A percentile compares a stretch with the other conserved stretches of the same genome.
These are phyloP conservation scores for Cephus runcator DNA, from an alignment of 2,888 invertebrate genomes.

Conservation along the genomic window DNA sequence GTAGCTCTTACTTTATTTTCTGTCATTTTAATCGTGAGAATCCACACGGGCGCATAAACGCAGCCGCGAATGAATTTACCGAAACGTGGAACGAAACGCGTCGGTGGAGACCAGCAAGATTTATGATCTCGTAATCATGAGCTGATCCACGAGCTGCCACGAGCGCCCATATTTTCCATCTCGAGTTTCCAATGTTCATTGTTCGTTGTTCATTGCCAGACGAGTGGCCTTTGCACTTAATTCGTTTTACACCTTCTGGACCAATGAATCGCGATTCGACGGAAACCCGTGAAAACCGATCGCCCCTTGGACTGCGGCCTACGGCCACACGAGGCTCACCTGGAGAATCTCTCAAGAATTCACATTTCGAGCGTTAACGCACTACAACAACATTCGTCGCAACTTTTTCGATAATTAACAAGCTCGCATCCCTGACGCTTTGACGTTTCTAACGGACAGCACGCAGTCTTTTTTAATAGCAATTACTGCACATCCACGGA, in stretches of 20 bases:
- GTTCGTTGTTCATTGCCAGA: conserved; percentile 8
- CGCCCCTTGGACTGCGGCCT: neutral
- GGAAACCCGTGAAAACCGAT: neutral
- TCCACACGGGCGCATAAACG: neutral
- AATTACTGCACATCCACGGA: neutral
- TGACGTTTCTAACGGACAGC: neutral
- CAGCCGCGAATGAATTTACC: conserved; percentile 23
- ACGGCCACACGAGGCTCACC: neutral
- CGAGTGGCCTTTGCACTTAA: conserved; percentile 37
- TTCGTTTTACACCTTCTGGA: conserved; percentile 52
- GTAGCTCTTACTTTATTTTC: neutral
- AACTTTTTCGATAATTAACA: neutral
- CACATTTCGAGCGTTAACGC: no score
- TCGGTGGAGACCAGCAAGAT: conserved; percentile 37
- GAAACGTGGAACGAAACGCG: conserved; percentile 30
- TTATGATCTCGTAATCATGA: conserved; percentile 55
- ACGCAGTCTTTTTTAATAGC: neutral
- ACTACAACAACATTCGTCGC: neutral
- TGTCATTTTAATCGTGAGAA: neutral
- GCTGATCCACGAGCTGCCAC: conserved; percentile 40
- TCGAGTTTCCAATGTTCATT: conserved; percentile 26
- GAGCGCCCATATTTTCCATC: conserved; percentile 39
- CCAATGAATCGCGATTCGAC: conserved; percentile 12
- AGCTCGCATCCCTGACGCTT: neutral
- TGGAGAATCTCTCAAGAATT: neutral